These are phyloP conservation scores for Melipona beecheii DNA, from an alignment of 2,888 invertebrate species.

Conservation along the genomic window DNA sequence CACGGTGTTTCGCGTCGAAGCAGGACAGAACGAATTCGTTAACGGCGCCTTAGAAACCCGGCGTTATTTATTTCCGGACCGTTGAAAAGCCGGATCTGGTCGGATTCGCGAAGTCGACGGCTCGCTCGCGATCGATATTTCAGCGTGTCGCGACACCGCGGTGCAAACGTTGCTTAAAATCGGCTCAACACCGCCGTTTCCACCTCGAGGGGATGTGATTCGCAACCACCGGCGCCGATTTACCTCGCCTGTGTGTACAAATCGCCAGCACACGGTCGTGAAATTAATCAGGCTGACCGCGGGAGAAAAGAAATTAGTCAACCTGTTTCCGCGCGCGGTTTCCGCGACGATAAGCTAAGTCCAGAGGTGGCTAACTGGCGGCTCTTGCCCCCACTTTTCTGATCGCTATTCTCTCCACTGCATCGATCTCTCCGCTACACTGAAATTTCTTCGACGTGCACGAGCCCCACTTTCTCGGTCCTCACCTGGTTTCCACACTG, in stretches of 20 bases:
- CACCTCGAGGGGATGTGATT: not conserved
- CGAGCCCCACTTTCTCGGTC: no score
- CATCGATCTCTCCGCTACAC: no score
- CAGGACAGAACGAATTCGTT: slow-evolving; percentile 38
- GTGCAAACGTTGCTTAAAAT: slow-evolving; percentile 39
- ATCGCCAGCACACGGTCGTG: slow-evolving; percentile 22
- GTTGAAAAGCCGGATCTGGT: slow-evolving; percentile 37
- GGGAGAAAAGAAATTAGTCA: not conserved
- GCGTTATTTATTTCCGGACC: slow-evolving; percentile 22
- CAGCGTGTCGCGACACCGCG: not conserved
- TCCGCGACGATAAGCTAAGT: slow-evolving; percentile 22
- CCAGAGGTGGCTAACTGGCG: not conserved
- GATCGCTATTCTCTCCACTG: no score
- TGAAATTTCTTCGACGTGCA: no score
- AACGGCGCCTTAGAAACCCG: slow-evolving; percentile 9
- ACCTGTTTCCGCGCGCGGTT: not conserved
- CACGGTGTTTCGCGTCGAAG: not conserved
- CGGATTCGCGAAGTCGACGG: slow-evolving; percentile 26
- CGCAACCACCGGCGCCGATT: slow-evolving; percentile 19
- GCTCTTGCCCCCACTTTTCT: no score
- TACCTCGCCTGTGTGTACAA: slow-evolving; percentile 11
- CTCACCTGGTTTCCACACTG: no score
- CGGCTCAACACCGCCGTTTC: slow-evolving; percentile 8
- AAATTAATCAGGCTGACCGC: slow-evolving; percentile 11
- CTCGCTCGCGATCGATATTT: slow-evolving; percentile 43